Evolutionary conservation across 92 coral and sea anemone genomes (phyloP), one percentile per base, ranked within the genome.

Genomic region (Hydrozoanthus gracilis): DNA sequence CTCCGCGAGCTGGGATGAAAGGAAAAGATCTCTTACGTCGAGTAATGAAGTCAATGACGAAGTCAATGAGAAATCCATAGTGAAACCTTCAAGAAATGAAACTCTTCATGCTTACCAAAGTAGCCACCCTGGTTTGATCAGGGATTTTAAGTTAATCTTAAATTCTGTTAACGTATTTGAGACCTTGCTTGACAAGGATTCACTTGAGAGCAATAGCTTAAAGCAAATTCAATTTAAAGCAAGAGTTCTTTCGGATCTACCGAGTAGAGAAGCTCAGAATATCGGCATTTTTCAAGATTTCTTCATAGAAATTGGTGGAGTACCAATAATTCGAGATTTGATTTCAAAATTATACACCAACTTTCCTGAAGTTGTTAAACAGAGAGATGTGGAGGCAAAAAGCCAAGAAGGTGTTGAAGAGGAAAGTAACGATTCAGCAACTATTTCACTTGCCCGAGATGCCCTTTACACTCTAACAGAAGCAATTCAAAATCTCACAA

Each of bases 311-410:
- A 17, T 74, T 1, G 79, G 51, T 51, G 79, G 79, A 74, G 79
- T 74, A 15, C 18, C 11, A 44, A 11, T 47, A 47, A 74, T 74
- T 74, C 79, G 79, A n/a, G 79, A 74, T 50, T 20, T 50, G 79
- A 49, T 74, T 9, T 74, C 79, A 2, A 55, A 74, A 60, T 12
- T 74, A 35, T 16, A 74, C 56, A 7, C 79, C 7, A 60, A 47
- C 56, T 74, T 74, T 74, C 60, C 62, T 5, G 61, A 74, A 7
- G 60, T 74, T 6, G 79, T 74, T 44, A 74, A 74, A 74, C 79
- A 74, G 61, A 50, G 56, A 74, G 3, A 47, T 20, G 16, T 14
- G 4, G 56, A 50, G 39, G 39, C 16, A 12, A 60, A 45, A 17
- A 49, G 13, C 6, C 16, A 48, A 74, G 2, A 48, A 74, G 2